These are phyloP conservation scores for Pluvianellus socialis DNA, from an alignment of 2,113 vertebrate species.

Conservation along the genomic window DNA sequence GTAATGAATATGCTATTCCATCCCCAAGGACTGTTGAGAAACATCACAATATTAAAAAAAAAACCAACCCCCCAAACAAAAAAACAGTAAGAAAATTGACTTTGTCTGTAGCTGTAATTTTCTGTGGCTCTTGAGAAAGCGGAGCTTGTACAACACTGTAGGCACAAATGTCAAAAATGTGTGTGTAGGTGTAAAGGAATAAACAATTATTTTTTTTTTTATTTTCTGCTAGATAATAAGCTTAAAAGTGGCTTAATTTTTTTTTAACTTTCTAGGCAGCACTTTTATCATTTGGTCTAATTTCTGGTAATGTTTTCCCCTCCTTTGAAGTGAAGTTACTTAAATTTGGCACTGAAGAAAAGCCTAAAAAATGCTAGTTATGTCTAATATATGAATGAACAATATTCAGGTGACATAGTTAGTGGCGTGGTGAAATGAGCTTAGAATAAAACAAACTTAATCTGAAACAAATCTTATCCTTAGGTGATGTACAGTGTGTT, in stretches of 20 bases:
- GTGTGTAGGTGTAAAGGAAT: neutral
- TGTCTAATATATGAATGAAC: neutral
- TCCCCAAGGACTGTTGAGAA: neutral
- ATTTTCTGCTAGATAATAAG: neutral
- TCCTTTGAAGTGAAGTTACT: neutral
- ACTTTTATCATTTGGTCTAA: neutral
- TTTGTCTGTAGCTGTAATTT: neutral
- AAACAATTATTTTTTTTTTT: neutral
- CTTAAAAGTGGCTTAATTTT: neutral
- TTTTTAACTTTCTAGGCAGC: neutral
- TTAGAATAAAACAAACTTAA: neutral
- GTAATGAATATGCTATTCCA: neutral
- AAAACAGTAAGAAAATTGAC: neutral
- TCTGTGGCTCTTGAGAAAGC: neutral
- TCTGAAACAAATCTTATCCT: neutral
- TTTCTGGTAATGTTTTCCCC: neutral
- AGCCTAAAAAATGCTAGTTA: neutral
- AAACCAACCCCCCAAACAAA: neutral
- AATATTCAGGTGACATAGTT: neutral
- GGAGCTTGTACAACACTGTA: neutral
- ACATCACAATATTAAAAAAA: neutral
- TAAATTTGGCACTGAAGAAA: neutral
- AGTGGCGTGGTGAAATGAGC: neutral
- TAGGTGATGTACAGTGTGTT: neutral
- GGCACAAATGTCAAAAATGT: neutral